Evolutionary conservation across 1,140 invertebrate species (phyloP), one percentile per base, ranked within the genome.

Genomic region (Tetramorium alpestre): DNA sequence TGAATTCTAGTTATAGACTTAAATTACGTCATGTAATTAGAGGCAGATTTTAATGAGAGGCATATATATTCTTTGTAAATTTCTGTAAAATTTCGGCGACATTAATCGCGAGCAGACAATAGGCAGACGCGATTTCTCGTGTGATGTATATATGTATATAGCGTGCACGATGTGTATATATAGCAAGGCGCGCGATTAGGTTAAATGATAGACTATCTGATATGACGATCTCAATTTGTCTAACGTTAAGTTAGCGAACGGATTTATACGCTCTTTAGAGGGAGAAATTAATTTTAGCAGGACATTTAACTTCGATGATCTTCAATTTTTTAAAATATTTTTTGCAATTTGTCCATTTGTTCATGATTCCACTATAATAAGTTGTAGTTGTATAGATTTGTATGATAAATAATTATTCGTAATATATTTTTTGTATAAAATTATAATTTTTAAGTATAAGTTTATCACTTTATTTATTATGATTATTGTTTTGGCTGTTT

Each of bases 101-200:
- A 11, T 75, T 69, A 72, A 60, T 73, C 22, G 44, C n/a, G 28
- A 72, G 49, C 28, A 25, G 13, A 54, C 47, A 38, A 67, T 69
- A 41, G 22, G 11, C 62, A 62, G 62, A 69, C 47, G 62, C 62
- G 78, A 60, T 88, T 76, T 89, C 88, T 73, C 67, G 51, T 44
- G 47, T 51, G 78, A 78, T 92, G 87, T 92, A 91, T 89, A 91
- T 91, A 69, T 92, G 91, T 91, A 92, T 73, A 92, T 90, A 92
- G 51, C 47, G 56, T 64, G 38, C n/a, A 72, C 62, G 25, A 72
- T 70, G 75, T 70, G 75, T 72, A 65, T 77, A 77, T 58, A 76
- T 62, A 58, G 41, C 51, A 11, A 33, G 54, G n/a, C 51, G 38
- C 22, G 51, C 22, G 51, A 65, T 67, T 86, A 76, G 8, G 62